A percentile compares a stretch with the other conserved stretches of the same genome.
Conservation (phyloP, 2,113 vertebrate genomes). For the Corythornis vintsioides region DNA sequence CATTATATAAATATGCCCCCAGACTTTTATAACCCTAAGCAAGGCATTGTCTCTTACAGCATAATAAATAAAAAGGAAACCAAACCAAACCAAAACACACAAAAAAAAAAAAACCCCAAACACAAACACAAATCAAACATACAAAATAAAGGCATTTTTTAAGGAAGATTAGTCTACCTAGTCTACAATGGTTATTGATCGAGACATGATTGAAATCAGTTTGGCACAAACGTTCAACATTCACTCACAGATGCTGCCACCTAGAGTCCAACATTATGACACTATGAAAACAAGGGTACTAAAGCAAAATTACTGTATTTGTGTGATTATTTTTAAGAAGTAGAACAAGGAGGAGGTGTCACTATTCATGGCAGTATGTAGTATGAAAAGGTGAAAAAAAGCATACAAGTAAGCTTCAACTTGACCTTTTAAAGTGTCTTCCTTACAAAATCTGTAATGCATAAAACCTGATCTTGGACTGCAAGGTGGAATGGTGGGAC, state of each 20-base stretch:
- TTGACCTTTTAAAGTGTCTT: neutral
- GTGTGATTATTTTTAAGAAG: neutral
- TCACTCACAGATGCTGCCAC: constrained; percentile 70
- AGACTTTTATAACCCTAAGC: neutral
- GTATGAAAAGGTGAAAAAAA: neutral
- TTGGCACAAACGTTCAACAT: neutral
- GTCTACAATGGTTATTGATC: neutral
- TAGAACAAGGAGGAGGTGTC: neutral
- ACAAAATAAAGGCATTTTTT: neutral
- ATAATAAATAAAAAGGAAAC: neutral
- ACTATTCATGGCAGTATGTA: neutral
- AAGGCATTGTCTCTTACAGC: neutral
- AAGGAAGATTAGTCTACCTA: neutral
- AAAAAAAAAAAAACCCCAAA: no score
- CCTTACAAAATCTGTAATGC: neutral
- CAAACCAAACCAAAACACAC: neutral
- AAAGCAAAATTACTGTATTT: neutral
- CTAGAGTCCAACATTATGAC: constrained; percentile 50
- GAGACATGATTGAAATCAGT: neutral
- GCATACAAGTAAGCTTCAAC: neutral
- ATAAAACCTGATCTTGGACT: neutral
- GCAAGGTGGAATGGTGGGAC: neutral
- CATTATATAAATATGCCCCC: neutral
- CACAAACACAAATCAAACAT: no score
- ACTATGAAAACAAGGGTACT: neutral